These are phyloP conservation scores for Phlogophora meticulosa DNA, from an alignment of 2,888 invertebrate genomes.

Conservation along the genomic window DNA sequence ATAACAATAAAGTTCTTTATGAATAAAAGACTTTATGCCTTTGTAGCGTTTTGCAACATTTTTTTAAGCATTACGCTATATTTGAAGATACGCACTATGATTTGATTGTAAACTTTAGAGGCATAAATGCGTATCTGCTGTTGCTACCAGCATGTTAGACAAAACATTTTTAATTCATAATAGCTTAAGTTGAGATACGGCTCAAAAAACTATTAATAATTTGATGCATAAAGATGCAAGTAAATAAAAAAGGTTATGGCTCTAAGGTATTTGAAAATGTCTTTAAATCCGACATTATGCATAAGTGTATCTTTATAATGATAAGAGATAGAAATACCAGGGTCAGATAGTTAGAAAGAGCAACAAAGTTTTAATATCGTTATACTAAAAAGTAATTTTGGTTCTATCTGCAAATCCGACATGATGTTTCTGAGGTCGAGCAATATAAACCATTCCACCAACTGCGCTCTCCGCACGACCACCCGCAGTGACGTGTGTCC, in stretches of 20 bases:
- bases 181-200: slow-evolving; percentile 1
- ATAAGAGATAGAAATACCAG: slow-evolving; percentile 7
- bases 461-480: too few species aligned
- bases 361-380: slow-evolving; percentile 1
- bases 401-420: slow-evolving; percentile 7
- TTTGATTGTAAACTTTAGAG: slow-evolving; percentile 8
- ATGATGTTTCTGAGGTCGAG: slow-evolving; percentile 12
- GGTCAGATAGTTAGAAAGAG: slow-evolving; percentile 9
- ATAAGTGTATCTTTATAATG: slow-evolving; percentile 1
- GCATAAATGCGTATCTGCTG: slow-evolving; percentile 9
- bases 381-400: slow-evolving; percentile 5
- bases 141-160: not conserved
- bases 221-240: slow-evolving; percentile 2
- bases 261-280: slow-evolving; percentile 3
- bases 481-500: too few species aligned
- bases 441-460: too few species aligned
- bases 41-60: too few species aligned
- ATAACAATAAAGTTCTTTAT: too few species aligned
- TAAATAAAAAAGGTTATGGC: slow-evolving; percentile 7
- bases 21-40: too few species aligned
- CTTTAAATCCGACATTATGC: slow-evolving; percentile 1
- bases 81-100: slow-evolving; percentile 11
- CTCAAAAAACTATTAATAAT: slow-evolving; percentile 1
- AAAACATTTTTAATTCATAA: slow-evolving; percentile 9
- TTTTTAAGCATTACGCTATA: slow-evolving; percentile 3